Evolutionary conservation across 2,797 vertebrate species (phyloP).

Genomic region (Clarias laeviceps): DNA sequence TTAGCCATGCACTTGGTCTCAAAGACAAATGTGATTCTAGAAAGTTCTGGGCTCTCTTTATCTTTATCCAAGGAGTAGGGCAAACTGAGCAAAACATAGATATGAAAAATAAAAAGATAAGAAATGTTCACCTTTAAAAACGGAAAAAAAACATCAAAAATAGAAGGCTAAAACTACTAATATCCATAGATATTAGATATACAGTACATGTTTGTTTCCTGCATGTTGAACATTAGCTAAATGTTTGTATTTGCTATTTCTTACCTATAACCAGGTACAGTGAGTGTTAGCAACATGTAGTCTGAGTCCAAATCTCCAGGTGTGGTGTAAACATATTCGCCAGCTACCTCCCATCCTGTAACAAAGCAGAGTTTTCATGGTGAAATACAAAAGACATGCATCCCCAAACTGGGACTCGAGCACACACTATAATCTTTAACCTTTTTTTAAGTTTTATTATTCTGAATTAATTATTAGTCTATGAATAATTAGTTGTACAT

Average conservation of each 20-base stretch:
- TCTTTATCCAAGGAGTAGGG: conserved; percentile 74
- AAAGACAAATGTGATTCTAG: conserved; percentile 90
- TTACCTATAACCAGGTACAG: conserved; percentile 90
- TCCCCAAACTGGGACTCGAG: neutral
- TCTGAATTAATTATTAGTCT: neutral
- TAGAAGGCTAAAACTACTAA: neutral
- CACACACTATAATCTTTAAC: neutral
- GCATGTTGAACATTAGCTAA: neutral
- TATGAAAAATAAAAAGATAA: conserved; percentile 11
- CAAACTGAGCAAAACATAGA: conserved; percentile 68
- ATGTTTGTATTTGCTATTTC: neutral
- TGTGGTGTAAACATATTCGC: conserved; percentile 90
- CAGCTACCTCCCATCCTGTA: conserved; percentile 94
- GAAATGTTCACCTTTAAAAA: neutral
- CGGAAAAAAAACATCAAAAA: neutral
- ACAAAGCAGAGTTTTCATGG: conserved; percentile 12
- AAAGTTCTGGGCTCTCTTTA: conserved; percentile 78
- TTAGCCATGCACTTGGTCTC: conserved; percentile 84
- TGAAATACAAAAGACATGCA: neutral
- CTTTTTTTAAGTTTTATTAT: neutral
- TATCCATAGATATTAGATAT: neutral
- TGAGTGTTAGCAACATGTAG: conserved; percentile 85
- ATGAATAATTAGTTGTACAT: neutral
- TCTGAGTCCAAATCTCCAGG: conserved; percentile 85
- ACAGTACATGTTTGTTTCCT: neutral